phyloP scores from a whole-genome alignment of 2,888 invertebrate species.

The Chaitophorus viminalis region DNA sequence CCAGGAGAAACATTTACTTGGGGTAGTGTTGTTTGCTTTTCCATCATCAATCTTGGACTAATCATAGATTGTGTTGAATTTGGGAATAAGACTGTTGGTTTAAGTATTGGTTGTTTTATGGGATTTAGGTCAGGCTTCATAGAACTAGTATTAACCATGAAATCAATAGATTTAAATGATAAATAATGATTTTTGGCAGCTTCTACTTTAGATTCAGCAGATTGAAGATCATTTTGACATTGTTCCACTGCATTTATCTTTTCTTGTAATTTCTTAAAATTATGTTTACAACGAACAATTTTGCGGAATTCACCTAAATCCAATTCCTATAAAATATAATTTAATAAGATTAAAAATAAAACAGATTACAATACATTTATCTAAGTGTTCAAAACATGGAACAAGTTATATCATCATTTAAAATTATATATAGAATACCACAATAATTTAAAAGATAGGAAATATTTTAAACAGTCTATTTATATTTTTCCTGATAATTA shows the following conservation, averaged over 20 bases:
- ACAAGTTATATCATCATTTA: no score
- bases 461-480: no score
- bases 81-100: constrained; percentile 60
- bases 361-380: no score
- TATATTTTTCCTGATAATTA: no score
- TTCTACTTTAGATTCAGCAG: constrained; percentile 66
- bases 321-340: constrained; percentile 70
- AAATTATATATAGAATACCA: no score
- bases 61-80: constrained; percentile 45
- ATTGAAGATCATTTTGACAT: constrained; percentile 74
- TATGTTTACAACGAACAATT: constrained; percentile 73
- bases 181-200: constrained; percentile 67
- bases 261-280: constrained; percentile 78
- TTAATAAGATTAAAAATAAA: no score
- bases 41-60: constrained; percentile 42
- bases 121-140: constrained; percentile 63
- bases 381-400: no score
- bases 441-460: no score
- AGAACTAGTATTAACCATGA: constrained; percentile 81
- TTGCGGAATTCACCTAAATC: constrained; percentile 78
- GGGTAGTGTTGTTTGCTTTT: constrained; percentile 17
- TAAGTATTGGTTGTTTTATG: constrained; percentile 57
- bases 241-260: constrained; percentile 75
- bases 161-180: constrained; percentile 79
- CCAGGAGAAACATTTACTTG: constrained; percentile 64